Evolutionary conservation across 2,888 invertebrate species (phyloP), one percentile per base, ranked within the genome.

Genomic region (Ceraclea dissimilis): DNA sequence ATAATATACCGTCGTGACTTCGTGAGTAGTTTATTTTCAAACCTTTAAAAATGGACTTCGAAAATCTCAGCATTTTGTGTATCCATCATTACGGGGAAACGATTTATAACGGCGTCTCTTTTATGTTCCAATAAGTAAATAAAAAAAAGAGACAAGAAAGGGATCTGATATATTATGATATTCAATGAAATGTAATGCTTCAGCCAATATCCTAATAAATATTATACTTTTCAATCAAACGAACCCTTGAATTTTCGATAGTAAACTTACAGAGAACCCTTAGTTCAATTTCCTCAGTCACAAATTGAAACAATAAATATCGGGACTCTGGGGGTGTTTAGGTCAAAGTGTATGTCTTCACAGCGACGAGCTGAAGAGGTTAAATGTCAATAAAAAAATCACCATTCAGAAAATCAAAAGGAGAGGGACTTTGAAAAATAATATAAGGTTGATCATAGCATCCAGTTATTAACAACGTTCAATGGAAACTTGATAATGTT

Each of bases 251-350:
- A 39, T 39, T 39, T 39, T 39, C 16, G 39, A 39, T 39, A 13
- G 39, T 8, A 39, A 39, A 39, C 39, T 39, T 26, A 26, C 10
- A 31, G 8, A 6, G 31, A 39, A 39, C 39, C 39, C 39, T n/a
- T 5, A 39, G 39, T n/a, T 13, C 39, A 39, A 39, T 39, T 39
- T 39, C 39, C 39, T 39, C 16, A 39, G 39, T 39, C 39, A 39
- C 39, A 39, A 39, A 39, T 39, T 39, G 39, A 39, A 39, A 39
- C 39, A 39, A 39, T 39, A 39, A 39, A 39, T 39, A 39, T 39
- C 39, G 8, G 39, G 39, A 39, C 39, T 8, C 13, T 13, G 39
- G 13, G 39, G 39, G 39, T 8, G 8, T 16, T 2, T 13, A 13
- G 16, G 39, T 39, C 39, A 39, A 39, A 8, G 39, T 39, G 39